These are phyloP conservation scores for Corythaeola cristata DNA, from an alignment of 2,113 vertebrate genomes.

Conservation along the genomic window DNA sequence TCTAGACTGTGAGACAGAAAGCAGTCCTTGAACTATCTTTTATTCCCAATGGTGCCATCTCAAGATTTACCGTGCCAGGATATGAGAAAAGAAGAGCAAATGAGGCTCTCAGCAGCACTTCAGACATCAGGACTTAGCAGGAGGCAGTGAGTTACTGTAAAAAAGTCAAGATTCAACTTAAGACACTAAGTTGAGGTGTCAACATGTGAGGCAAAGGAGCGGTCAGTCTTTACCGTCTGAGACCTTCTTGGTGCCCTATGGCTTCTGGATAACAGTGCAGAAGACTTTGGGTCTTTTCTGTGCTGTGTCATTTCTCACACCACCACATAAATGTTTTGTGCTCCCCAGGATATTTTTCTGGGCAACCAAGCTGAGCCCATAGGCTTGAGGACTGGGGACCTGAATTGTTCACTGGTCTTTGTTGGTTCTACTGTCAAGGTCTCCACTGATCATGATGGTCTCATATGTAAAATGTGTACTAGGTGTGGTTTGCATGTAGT, in stretches of 20 bases:
- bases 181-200: background rate
- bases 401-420: background rate
- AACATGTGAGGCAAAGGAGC: background rate
- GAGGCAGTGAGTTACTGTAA: background rate
- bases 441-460: background rate
- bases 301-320: background rate
- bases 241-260: background rate
- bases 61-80: background rate
- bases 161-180: background rate
- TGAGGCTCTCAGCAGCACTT: background rate
- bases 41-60: background rate
- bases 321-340: background rate
- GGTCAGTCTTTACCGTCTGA: background rate
- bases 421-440: background rate
- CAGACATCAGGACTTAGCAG: background rate
- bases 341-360: background rate
- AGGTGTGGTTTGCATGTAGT: background rate
- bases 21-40: background rate
- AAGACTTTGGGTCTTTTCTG: background rate
- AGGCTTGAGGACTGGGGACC: background rate
- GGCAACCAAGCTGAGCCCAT: background rate
- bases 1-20: background rate
- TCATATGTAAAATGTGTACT: background rate
- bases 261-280: background rate
- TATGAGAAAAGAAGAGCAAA: background rate